Base-by-base conservation (phyloP, 2,888 invertebrate species). In the Drosophila cracens region DNA sequence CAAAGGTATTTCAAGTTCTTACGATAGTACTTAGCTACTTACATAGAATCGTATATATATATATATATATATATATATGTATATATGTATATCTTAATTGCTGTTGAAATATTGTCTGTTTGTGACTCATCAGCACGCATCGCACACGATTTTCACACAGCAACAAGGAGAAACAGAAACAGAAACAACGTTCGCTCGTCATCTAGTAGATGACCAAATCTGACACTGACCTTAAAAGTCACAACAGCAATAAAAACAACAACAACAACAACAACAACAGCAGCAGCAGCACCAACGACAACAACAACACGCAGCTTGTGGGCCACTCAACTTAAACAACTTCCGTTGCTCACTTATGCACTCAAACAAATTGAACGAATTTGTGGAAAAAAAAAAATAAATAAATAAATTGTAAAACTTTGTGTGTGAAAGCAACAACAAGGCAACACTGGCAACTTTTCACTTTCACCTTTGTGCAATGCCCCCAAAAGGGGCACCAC, bases 201-300 rank as follows among this genome's bases (percentile, higher is more conserved):
- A 69, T 29, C 61, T 31, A 70, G 18, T 54, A 54, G 59, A 70
- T 83, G 77, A 79, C 74, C 82, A 82, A 84, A 69, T 68, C 73
- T 80, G 83, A 85, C 78, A 84, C 76, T 87, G 87, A 87, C 83
- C 85, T 83, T 83, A 84, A 60, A 69, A 66, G 72, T 54, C 59
- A 70, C 49, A 68, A 57, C 16, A 57, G 29, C 33, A 63, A 18
- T 5, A 46, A 25, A 16, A 60, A 36, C 11, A 60, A 48, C 18
- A 67, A 33, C 13, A 65, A 4, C 31, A 71, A 29, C 52, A 48
- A 13, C 21, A 61, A 29, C 53, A 61, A 53, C 13, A 53, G 16
- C 16, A 34, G 0, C 16, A 36, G 16, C 18, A 46, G 36, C 7
- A 43, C 13, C 31, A 46, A 53, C 5, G 36, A 52, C 52, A 70